phyloP scores from a whole-genome alignment of 2,888 invertebrate species.

The Anodontia alba region DNA sequence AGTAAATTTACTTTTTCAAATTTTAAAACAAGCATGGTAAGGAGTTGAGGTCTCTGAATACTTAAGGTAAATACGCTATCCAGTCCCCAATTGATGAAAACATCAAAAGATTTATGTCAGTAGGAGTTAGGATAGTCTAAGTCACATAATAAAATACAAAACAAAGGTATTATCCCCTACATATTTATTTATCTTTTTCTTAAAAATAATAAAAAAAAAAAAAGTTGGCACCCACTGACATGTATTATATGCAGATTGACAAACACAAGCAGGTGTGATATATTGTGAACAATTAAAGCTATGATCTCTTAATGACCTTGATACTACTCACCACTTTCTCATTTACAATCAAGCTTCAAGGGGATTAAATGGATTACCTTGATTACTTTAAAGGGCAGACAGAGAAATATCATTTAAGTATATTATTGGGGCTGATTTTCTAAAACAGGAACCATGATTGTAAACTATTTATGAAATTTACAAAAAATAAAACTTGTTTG shows the following conservation, averaged over 20 bases:
- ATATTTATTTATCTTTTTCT: background rate
- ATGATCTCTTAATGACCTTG: slow-evolving; percentile 1
- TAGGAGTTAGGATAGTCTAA: slow-evolving; percentile 28
- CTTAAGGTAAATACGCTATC: too few relatives aligned
- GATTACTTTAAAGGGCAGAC: background rate
- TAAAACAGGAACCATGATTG: background rate
- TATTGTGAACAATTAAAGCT: background rate
- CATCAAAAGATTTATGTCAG: slow-evolving; percentile 18
- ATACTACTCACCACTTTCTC: background rate
- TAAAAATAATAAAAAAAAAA: background rate
- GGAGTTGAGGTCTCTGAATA: too few relatives aligned
- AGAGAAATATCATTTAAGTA: background rate
- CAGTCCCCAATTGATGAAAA: too few relatives aligned
- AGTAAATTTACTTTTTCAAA: too few relatives aligned
- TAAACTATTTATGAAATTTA: background rate
- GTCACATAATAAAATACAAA: background rate
- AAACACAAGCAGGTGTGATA: slow-evolving; percentile 1
- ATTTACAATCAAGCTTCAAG: background rate
- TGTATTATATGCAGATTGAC: background rate
- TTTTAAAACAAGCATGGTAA: too few relatives aligned
- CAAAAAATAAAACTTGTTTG: too few relatives aligned
- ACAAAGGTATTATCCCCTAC: background rate
- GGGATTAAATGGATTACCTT: slow-evolving; percentile 1
- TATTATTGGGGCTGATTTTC: background rate
- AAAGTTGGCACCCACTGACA: slow-evolving; percentile 5